These are phyloP conservation scores for Sebastes flavidus DNA, from an alignment of 2,797 vertebrate species.

Conservation along the genomic window DNA sequence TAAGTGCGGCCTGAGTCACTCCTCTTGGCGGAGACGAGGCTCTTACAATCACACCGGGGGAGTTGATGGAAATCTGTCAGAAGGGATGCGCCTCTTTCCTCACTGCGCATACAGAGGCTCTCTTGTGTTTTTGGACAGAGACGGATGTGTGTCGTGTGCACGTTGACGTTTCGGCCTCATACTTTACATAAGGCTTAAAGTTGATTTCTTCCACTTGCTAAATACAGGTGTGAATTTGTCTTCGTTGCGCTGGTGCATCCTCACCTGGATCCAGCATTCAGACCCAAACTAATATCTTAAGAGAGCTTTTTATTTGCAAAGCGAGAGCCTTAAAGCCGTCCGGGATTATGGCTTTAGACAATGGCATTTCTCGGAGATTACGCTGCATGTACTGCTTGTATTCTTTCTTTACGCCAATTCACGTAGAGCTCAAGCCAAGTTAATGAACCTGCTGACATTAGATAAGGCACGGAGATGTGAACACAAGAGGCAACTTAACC, in stretches of 20 bases:
- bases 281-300: slow-evolving; percentile 10
- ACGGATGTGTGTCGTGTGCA: slow-evolving; percentile 34
- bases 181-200: background rate
- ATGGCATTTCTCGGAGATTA: slow-evolving; percentile 67
- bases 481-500: background rate
- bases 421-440: slow-evolving; percentile 30
- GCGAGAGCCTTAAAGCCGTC: slow-evolving; percentile 50
- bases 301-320: slow-evolving; percentile 40
- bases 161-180: background rate
- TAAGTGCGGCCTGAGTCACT: slow-evolving; percentile 59
- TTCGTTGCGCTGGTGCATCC: background rate
- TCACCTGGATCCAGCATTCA: slow-evolving; percentile 21
- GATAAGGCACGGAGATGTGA: slow-evolving; percentile 14
- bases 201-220: background rate
- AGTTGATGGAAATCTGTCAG: slow-evolving; percentile 71
- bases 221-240: background rate
- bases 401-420: slow-evolving; percentile 49
- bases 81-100: slow-evolving; percentile 48
- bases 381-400: slow-evolving; percentile 29
- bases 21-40: slow-evolving; percentile 51
- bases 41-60: slow-evolving; percentile 59
- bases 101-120: slow-evolving; percentile 30
- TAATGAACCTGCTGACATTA: slow-evolving; percentile 55
- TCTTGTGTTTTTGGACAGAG: slow-evolving; percentile 27
- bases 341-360: slow-evolving; percentile 61